Conservation (phyloP, 1,140 invertebrate species). For the Whitmania pigra region DNA sequence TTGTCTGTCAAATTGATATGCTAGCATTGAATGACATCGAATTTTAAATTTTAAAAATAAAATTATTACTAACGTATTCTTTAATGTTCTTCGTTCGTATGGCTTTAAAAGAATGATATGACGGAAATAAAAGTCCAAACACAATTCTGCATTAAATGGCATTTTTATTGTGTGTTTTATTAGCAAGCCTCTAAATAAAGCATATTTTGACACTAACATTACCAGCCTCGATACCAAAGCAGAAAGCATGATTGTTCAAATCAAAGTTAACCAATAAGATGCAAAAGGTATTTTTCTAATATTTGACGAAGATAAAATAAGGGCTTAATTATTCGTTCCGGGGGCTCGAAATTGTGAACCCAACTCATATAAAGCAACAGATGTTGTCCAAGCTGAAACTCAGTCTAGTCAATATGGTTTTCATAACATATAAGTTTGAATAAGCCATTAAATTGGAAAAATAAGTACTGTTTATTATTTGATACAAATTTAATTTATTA, state of each 20-base stretch:
- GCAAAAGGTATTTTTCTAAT: too few species aligned
- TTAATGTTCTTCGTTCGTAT: constrained; percentile 92
- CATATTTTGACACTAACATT: constrained; percentile 7
- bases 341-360: too few species aligned
- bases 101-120: constrained; percentile 95
- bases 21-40: neutral
- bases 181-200: neutral
- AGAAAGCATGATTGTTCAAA: constrained; percentile 16
- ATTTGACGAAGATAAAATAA: too few species aligned
- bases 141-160: constrained; percentile 64
- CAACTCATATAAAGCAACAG: too few species aligned
- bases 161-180: neutral
- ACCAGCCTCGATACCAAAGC: constrained; percentile 3
- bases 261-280: neutral
- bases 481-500: too few species aligned
- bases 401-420: too few species aligned
- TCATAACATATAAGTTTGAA: too few species aligned
- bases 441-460: too few species aligned
- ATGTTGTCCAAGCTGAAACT: too few species aligned
- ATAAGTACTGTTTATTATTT: too few species aligned
- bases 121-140: constrained; percentile 93
- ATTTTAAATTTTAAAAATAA: neutral
- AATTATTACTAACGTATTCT: constrained; percentile 78
- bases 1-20: constrained; percentile 55
- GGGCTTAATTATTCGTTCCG: too few species aligned